These are phyloP conservation scores for Thinocorus orbignyianus DNA, from an alignment of 2,113 vertebrate genomes.

Conservation along the genomic window DNA sequence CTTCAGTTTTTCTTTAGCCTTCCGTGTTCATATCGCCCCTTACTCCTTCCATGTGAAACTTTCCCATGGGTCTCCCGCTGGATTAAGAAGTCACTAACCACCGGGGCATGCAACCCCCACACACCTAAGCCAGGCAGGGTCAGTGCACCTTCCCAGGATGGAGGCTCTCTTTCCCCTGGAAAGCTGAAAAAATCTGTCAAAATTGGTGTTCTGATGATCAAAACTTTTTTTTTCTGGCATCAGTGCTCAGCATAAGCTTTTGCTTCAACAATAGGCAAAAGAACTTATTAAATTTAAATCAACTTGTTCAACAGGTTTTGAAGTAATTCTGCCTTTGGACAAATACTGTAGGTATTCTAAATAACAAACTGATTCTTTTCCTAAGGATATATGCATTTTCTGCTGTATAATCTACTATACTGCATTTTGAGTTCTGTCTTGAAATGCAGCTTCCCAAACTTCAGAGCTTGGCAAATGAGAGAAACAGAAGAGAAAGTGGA, in stretches of 20 bases:
- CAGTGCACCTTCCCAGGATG: too few species aligned
- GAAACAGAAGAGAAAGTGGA: neutral
- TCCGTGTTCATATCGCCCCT: neutral
- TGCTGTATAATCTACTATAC: neutral
- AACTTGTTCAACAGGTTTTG: neutral
- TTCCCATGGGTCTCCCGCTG: neutral
- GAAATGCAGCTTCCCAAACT: neutral
- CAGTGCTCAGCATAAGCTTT: neutral
- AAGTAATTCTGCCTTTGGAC: neutral
- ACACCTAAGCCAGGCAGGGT: neutral
- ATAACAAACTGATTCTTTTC: neutral
- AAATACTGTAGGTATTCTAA: neutral
- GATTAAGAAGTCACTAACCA: neutral
- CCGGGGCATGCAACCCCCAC: too few species aligned
- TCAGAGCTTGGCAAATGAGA: neutral
- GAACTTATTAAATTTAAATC: neutral
- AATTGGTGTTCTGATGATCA: neutral
- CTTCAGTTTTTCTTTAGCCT: neutral
- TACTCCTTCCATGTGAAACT: neutral
- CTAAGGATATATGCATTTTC: neutral
- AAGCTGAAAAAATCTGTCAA: neutral
- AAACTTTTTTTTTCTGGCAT: neutral
- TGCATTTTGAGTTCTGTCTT: neutral
- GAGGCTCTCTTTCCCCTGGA: neutral
- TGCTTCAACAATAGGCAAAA: neutral